A percentile compares a stretch with the other conserved stretches of the same genome.
Evolutionary conservation across 2,888 invertebrate genomes (phyloP).

Genomic region (Oscheius sp.): DNA sequence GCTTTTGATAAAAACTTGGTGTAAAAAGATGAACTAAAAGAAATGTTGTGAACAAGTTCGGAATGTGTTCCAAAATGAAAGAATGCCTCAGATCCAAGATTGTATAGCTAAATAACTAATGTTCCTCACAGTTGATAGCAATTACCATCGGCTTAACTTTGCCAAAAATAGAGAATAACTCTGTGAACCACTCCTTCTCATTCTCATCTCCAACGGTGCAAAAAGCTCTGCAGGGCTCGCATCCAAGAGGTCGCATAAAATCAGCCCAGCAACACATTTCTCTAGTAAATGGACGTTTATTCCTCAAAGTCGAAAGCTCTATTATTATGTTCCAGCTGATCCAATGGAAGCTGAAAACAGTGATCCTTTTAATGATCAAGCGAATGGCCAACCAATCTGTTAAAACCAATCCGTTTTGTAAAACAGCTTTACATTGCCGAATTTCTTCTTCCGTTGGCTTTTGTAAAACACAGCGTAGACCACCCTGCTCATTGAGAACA

Average conservation of each 20-base stretch:
- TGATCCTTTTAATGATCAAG: background rate
- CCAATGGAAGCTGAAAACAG: conserved; percentile 39
- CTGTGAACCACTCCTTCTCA: background rate
- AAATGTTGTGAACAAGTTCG: conserved; percentile 38
- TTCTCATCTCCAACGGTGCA: conserved; percentile 48
- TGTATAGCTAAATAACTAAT: conserved; percentile 31
- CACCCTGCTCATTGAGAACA: conserved; percentile 32
- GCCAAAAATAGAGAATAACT: conserved; percentile 1
- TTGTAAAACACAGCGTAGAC: conserved; percentile 70
- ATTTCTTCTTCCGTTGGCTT: conserved; percentile 71
- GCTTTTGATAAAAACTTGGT: background rate
- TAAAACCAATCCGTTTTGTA: conserved; percentile 36
- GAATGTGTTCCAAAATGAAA: conserved; percentile 49
- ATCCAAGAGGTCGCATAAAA: conserved; percentile 72
- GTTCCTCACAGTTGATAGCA: conserved; percentile 13
- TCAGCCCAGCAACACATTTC: conserved; percentile 73
- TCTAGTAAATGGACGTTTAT: conserved; percentile 52
- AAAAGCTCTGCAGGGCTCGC: conserved; percentile 66
- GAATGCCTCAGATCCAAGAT: conserved; percentile 41
- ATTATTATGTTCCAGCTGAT: conserved; percentile 40
- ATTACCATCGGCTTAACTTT: conserved; percentile 1
- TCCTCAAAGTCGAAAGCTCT: conserved; percentile 46
- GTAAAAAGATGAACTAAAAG: conserved; percentile 23
- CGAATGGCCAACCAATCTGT: conserved; percentile 40
- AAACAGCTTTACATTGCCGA: conserved; percentile 64